Base-by-base conservation (phyloP, 2,797 vertebrate genomes). In the Lepus townsendii region DNA sequence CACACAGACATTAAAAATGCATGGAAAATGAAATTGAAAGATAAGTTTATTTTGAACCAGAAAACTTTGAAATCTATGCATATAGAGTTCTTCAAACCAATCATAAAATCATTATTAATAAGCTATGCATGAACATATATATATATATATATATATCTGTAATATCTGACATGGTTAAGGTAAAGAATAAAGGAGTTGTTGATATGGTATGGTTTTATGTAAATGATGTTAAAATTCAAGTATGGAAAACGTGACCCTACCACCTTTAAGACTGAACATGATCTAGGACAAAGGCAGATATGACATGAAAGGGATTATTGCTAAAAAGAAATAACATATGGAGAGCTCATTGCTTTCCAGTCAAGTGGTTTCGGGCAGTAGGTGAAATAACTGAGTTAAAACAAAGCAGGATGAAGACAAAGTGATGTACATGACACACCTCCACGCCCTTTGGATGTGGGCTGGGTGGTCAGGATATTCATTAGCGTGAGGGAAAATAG, bases 401-500 rank as follows among this genome's bases (percentile, higher is more conserved):
- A 12, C 12, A 10, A 72, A 71, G 17, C 3, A 17, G 30, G 2
- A 57, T 17, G 5, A 3, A 4, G 30, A 20, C 8, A 24, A 5
- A 89, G 32, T 27, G 22, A 42, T 9, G 7, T 17, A 0, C 5
- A 4, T 1, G 14, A 54, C 22, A 6, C 2, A 30, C 13, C 57
- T 68, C 24, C 30, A 60, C 50, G 4, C 9, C 20, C 71, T 71
- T 69, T 47, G 50, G 79, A 11, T 35, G 50, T 26, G 7, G 12
- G 4, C 1, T 22, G 10, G 35, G 35, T 30, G 1, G 5, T 24
- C 2, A 68, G 2, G 12, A 24, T 22, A 3, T 13, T 57, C 12
- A 16, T 6, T 7, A 32, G 63, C 11, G 60, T 8, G 20, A 65
- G 26, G 47, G 50, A 13, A 79, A 77, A 60, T 6, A 22, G 32